phyloP scores from a whole-genome alignment of 2,888 invertebrate genomes.

The Piscicola geometra region DNA sequence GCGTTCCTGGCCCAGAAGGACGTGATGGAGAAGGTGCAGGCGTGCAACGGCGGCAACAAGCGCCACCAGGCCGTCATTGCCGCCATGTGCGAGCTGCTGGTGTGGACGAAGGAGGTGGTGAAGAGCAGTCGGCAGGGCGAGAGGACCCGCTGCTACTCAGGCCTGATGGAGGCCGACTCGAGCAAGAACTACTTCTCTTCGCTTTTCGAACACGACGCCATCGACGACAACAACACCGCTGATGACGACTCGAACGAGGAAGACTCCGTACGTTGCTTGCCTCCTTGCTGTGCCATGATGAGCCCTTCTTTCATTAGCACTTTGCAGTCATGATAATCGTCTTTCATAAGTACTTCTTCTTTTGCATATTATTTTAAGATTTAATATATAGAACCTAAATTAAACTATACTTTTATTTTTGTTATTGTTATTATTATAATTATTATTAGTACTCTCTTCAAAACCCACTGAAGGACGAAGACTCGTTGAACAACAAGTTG shows the following conservation, averaged over 20 bases:
- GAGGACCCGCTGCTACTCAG: slow-evolving; percentile 39
- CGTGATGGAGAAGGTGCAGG: slow-evolving; percentile 61
- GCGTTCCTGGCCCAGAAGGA: slow-evolving; percentile 62
- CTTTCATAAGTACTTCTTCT: too few relatives aligned
- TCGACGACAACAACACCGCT: slow-evolving; percentile 75
- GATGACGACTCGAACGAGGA: slow-evolving; percentile 88
- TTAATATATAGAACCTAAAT: neutral
- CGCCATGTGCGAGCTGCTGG: slow-evolving; percentile 72
- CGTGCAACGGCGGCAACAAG: slow-evolving; percentile 39
- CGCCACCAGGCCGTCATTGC: slow-evolving; percentile 55
- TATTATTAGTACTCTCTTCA: slow-evolving; percentile 10
- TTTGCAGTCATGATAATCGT: too few relatives aligned
- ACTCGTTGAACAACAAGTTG: slow-evolving; percentile 75
- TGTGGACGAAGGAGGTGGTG: slow-evolving; percentile 74
- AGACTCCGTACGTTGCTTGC: slow-evolving; percentile 73
- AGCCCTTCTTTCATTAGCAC: too few relatives aligned
- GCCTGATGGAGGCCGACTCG: neutral
- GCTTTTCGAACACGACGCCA: slow-evolving; percentile 66
- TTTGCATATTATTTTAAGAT: neutral
- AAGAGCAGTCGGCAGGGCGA: slow-evolving; percentile 39
- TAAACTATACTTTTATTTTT: neutral
- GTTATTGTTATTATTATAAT: slow-evolving; percentile 11
- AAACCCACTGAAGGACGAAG: slow-evolving; percentile 66
- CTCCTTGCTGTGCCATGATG: too few relatives aligned
- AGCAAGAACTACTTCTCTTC: slow-evolving; percentile 46